A percentile compares a stretch with the other conserved stretches of the same genome.
These are phyloP conservation scores for Andricus quercusramuli DNA, from an alignment of 2,888 invertebrate species.

Conservation along the genomic window DNA sequence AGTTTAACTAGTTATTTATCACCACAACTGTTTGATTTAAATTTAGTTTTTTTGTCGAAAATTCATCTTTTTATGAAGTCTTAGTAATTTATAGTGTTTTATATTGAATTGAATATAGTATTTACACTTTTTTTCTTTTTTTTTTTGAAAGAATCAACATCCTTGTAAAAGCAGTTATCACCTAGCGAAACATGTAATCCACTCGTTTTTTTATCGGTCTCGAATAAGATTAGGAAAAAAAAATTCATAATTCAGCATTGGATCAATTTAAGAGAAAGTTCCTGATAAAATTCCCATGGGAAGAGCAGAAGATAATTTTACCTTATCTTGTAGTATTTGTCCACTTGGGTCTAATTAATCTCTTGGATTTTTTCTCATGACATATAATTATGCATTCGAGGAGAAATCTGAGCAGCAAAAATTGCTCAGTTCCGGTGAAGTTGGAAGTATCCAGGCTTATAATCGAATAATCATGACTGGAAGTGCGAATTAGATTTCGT, in stretches of 20 bases:
- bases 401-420: conserved; percentile 29
- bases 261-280: background rate
- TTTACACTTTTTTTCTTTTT: background rate
- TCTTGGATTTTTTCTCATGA: conserved; percentile 18
- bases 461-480: conserved; percentile 39
- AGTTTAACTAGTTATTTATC: too few species aligned
- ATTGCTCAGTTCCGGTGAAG: conserved; percentile 35
- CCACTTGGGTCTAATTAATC: background rate
- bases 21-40: too few species aligned
- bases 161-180: background rate
- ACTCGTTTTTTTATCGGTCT: background rate
- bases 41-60: too few species aligned
- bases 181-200: background rate
- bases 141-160: background rate
- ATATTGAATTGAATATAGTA: too few species aligned
- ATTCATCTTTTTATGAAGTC: too few species aligned
- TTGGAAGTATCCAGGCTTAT: conserved; percentile 26
- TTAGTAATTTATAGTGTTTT: too few species aligned
- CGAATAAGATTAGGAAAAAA: background rate
- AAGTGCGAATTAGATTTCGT: conserved; percentile 26
- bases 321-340: background rate
- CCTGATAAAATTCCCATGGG: background rate
- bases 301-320: background rate
- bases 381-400: conserved; percentile 2
- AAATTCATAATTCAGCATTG: background rate